Evolutionary conservation across 2,797 vertebrate species (phyloP), one percentile per base, ranked within the genome.

Genomic region (Coilia nasus): DNA sequence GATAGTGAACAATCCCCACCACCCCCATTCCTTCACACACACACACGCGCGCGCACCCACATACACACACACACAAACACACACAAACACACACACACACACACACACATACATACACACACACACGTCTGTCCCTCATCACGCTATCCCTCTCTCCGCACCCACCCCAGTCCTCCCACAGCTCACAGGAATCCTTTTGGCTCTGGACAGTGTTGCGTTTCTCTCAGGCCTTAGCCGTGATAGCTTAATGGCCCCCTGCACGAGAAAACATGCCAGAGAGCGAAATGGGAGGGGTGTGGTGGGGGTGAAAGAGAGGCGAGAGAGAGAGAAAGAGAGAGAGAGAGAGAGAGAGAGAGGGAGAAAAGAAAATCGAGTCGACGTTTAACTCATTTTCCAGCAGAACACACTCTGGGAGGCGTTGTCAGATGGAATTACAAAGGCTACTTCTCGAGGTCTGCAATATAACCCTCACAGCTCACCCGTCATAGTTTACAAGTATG

Each of bases 171-270:
- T 92, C 94, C 94, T 94, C 95, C 96, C 94, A 94, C 93, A 91
- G 92, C 91, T 93, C 90, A 83, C 92, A 95, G 93, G 94, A 96
- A 95, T 96, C 94, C 92, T 91, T 89, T 83, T 1, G 89, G 91
- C 91, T 96, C 96, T 96, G 96, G 95, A 96, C 94, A 96, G 94
- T 96, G 95, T 96, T 96, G 93, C 91, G 91, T 94, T 94, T 92
- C 91, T 90, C 91, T 92, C 93, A 95, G 95, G 92, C 94, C 92
- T 92, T 89, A 91, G 94, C 90, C 92, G 90, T 96, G 95, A 96
- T 96, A 94, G 94, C 94, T 96, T 96, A 95, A 96, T 95, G 92
- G 93, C 92, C 90, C 89, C 10, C 28, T 88, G 88, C 91, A 91
- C 88, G 92, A 90, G 83, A 91, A 87, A 93, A 90, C 88, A 88